phyloP scores from a whole-genome alignment of 2,113 vertebrate species.

The Anoplopoma fimbria region DNA sequence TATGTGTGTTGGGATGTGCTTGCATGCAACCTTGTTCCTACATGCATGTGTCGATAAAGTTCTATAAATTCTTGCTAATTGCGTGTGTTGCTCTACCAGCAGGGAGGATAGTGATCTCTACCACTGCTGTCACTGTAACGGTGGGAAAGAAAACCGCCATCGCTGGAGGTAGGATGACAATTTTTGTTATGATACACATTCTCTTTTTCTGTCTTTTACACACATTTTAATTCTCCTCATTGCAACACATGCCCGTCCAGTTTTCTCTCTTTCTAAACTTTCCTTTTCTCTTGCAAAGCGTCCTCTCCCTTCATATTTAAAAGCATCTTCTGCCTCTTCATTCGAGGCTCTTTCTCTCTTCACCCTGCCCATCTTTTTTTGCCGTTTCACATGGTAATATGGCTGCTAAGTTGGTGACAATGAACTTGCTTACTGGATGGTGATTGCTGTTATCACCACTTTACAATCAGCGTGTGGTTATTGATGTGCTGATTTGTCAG shows the following conservation, averaged over 20 bases:
- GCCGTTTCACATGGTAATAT: not conserved
- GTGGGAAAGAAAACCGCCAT: slow-evolving; percentile 91
- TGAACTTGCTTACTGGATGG: not conserved
- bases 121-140: slow-evolving; percentile 89
- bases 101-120: slow-evolving; percentile 84
- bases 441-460: not conserved
- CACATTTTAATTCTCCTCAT: not conserved
- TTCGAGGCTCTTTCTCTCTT: not conserved
- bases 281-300: not conserved
- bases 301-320: not conserved
- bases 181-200: slow-evolving; percentile 7
- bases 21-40: not conserved
- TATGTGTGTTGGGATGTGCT: not conserved
- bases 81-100: slow-evolving; percentile 78
- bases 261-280: not conserved
- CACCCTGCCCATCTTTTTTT: not conserved
- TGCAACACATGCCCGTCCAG: not conserved
- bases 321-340: not conserved
- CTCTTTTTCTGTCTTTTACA: not conserved
- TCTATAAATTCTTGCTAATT: slow-evolving; percentile 28
- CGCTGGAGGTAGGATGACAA: slow-evolving; percentile 91
- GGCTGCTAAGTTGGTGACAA: not conserved
- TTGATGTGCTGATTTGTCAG: not conserved
- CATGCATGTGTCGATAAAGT: not conserved
- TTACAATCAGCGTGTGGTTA: not conserved